Base-by-base conservation (phyloP, 2,113 vertebrate genomes). In the Passer domesticus region DNA sequence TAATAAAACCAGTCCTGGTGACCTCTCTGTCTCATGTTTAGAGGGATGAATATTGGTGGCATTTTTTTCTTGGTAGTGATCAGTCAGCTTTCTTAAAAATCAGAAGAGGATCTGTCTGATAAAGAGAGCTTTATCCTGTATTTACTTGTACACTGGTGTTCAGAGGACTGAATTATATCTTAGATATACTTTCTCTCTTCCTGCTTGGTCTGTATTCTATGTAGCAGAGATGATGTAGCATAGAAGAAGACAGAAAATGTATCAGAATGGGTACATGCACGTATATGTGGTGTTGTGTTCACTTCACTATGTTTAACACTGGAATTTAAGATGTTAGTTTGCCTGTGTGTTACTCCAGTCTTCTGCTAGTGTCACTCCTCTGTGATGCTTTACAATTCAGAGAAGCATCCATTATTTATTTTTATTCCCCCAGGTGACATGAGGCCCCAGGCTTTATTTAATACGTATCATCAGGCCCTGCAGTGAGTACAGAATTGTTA, bases 341-440 rank as follows among this genome's bases (percentile, higher is more conserved):
- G 47, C 43, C 46, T 58, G 18, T 41, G 77, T 92, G 28, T 62
- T 95, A 23, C 66, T 90, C 76, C 47, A 46, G 35, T 68, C 67
- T 90, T 92, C 64, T 70, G 41, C 37, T 76, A 17, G 27, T 43
- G 46, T 76, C 67, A 46, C 19, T 91, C 18, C 37, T 87, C 35
- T 63, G 23, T 83, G 52, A 80, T 73, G 25, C 35, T 62, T 83
- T 69, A 58, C 31, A 46, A 60, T 88, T 83, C 75, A 83, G 37
- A 87, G 74, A 43, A 91, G 23, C 37, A 92, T 91, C 27, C 69
- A 41, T 67, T 86, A 94, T 93, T 87, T 94, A 79, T 73, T 87
- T 89, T 64, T 73, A 68, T 93, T 84, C 59, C 80, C 64, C 17
- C 25, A 43, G 50, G 63, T 89, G 72, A 53, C 19, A 8, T 28